Base-by-base conservation (phyloP, 2,888 invertebrate genomes). In the Tetragonula carbonaria region DNA sequence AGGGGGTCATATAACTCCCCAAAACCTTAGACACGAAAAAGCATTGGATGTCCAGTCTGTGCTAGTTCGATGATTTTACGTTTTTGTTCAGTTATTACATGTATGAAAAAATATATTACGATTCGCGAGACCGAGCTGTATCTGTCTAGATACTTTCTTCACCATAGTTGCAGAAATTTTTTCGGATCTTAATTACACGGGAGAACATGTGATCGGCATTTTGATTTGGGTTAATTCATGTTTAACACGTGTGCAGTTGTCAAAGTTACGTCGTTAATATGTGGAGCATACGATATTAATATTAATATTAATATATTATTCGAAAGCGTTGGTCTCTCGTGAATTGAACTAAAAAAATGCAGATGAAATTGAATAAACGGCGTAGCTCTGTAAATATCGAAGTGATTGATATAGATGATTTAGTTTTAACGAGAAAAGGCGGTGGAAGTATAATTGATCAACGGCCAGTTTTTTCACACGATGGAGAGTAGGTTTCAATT, bases 381-480 rank as follows among this genome's bases (percentile, higher is more conserved):
- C 72, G 62, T 21, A 21, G 57, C 13, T 65, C 86, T 53, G 5
- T 28, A 38, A 67, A 67, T 13, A 71, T 75, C 11, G 85, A 82
- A 18, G 38, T 82, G 38, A 84, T 84, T 50, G 84, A 87, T 28
- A 76, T 84, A 67, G 95, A 95, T 89, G 93, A 94, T 70, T 93
- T 96, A 82, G 92, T 95, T 87, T 93, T 96, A 28, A 95, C 95
- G 91, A 95, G 95, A 91, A 95, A 96, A 93, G 96, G 96, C 51
- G 97, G 97, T 82, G 96, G 96, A 70, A 96, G 95, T 91, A 95
- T 97, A 86, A 95, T 96, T 28, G 94, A 95, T 85, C 95, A 96
- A 90, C 95, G 95, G n/a, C 96, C 97, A 4, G 90, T 96, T 74
- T 97, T 96, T 95, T 96, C 96, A 5, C 91, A 93, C 8, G 95